Evolutionary conservation across 1,140 invertebrate species (phyloP), one percentile per base, ranked within the genome.

Genomic region (Megalonaias nervosa): DNA sequence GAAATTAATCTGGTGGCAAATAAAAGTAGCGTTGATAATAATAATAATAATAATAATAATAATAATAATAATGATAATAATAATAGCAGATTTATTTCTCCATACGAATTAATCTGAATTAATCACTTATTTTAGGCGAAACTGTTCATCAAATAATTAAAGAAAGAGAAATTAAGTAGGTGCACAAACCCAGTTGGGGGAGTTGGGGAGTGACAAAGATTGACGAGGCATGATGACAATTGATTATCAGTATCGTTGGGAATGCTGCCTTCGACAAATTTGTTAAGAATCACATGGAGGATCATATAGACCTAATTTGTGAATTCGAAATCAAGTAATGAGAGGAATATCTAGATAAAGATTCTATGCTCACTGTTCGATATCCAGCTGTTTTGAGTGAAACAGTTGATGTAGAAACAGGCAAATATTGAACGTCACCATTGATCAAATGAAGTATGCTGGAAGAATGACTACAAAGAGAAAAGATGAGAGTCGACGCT

Each of bases 301-400:
- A 48, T 12, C 56, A 19, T 67, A 31, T 67, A 12, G 66, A 67
- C 6, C 26, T 67, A 12, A 38, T 67, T 38, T 19, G 31, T 2
- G 69, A 71, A 61, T 71, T 71, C 59, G 69, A 71, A 31, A 26
- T 71, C 6, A 71, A 59, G 15, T 59, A 71, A 59, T 23, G 57
- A 19, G 38, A 38, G 14, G 61, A 23, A 0, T 5, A 48, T 67
- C 16, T 19, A 26, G 16, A n/a, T 12, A 58, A 60, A 31, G 16
- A 71, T 15, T 21, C 14, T 19, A 58, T 26, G 26, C 26, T 26
- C 26, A 26, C 61, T 31, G 56, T 59, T 23, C 4, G 16, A 14
- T 48, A 0, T 14, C 69, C 61, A 6, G 56, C 13, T 71, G 21
- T 59, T 59, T 13, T 26, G 55, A 59, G 59, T n/a, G 12, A 19